Evolutionary conservation across 2,888 invertebrate genomes (phyloP), one percentile per base, ranked within the genome.

Genomic region (Drosophila tripunctata): DNA sequence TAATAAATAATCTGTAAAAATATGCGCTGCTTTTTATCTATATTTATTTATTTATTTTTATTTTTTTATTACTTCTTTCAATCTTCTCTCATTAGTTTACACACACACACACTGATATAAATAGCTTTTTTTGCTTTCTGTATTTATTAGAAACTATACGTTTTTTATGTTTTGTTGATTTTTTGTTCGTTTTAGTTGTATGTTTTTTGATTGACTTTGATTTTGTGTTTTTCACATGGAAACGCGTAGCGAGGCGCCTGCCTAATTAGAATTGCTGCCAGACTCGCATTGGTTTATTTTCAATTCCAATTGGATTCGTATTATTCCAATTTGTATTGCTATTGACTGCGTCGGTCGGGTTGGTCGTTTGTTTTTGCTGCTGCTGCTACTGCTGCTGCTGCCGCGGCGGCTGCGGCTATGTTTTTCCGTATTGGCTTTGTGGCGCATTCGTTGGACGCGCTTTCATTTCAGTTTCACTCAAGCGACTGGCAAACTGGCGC

Each of bases 401-500:
- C 54, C n/a, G n/a, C n/a, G n/a, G n/a, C n/a, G n/a, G n/a, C n/a
- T n/a, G n/a, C n/a, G n/a, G n/a, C n/a, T n/a, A n/a, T n/a, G n/a
- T 56, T 10, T 51, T 36, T 38, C 22, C 52, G 48, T 51, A n/a
- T 79, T 77, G 58, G 62, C 76, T 60, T 69, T 69, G 57, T n/a
- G n/a, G n/a, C n/a, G 62, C 67, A 63, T 67, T 75, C 75, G 75
- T 64, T 54, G 58, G 58, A 71, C 67, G 74, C 85, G 76, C 82
- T 84, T 88, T 86, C 84, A 88, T 84, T 86, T 86, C 84, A 78
- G 75, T 84, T 84, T 86, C 86, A 80, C 80, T 79, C 78, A 71
- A 66, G 70, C 86, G 78, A 82, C 86, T 82, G 79, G 60, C 73
- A 47, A 85, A 76, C 82, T 80, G 85, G 76, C 86, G 83, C 83